These are phyloP conservation scores for Botrylloides violaceus DNA, from an alignment of 23 tunicate species.

Conservation along the genomic window DNA sequence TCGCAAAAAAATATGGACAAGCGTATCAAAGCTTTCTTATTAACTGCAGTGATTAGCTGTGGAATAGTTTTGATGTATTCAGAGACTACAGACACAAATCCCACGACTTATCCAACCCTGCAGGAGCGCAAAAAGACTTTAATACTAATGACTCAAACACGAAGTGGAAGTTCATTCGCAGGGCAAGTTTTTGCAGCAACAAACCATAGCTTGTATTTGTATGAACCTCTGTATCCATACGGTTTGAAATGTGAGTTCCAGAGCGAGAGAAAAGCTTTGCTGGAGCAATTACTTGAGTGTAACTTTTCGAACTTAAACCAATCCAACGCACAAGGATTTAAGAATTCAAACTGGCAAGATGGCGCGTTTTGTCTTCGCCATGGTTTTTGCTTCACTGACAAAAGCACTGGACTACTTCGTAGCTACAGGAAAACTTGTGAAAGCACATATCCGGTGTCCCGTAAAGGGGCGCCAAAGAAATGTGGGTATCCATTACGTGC, in stretches of 20 bases:
- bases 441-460: not conserved
- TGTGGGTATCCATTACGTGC: not conserved
- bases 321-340: not conserved
- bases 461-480: not conserved
- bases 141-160: no score
- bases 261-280: not conserved
- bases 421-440: not conserved
- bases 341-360: not conserved
- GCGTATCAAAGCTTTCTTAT: no score
- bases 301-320: not conserved
- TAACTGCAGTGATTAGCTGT: no score
- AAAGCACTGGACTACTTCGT: not conserved
- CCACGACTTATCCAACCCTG: no score
- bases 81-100: no score
- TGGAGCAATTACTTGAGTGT: not conserved
- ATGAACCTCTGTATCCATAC: no score
- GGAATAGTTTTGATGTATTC: no score
- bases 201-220: no score
- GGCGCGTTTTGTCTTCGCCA: not conserved
- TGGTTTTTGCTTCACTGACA: not conserved
- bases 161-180: no score
- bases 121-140: no score
- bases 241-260: not conserved
- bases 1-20: no score
- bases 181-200: no score